phyloP scores from a whole-genome alignment of 2,113 vertebrate genomes.

The Hemichromis elongatus region DNA sequence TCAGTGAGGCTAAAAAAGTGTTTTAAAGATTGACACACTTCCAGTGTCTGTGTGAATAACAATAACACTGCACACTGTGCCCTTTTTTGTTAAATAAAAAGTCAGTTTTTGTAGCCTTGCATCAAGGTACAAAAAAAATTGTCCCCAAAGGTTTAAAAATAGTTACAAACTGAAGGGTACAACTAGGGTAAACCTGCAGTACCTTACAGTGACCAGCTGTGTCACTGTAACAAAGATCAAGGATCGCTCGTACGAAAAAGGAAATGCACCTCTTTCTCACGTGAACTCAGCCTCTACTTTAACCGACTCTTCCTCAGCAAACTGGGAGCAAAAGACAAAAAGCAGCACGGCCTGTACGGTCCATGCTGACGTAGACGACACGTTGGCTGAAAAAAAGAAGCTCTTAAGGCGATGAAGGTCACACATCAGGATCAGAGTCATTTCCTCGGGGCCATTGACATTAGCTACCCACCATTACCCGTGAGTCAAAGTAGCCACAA shows the following conservation, averaged over 20 bases:
- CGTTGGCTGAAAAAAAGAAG: background rate
- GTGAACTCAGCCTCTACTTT: background rate
- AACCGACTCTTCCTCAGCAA: background rate
- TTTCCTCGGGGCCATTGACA: background rate
- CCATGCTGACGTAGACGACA: background rate
- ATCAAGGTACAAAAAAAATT: background rate
- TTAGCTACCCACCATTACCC: background rate
- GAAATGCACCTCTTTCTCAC: background rate
- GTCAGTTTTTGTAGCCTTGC: background rate
- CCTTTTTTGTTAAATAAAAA: rapidly evolving
- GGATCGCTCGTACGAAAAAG: background rate
- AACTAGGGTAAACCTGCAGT: background rate
- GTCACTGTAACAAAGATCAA: background rate
- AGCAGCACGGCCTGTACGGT: too few relatives aligned
- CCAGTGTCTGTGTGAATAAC: background rate
- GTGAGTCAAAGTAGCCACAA: background rate
- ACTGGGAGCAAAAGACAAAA: background rate
- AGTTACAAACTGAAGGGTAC: background rate
- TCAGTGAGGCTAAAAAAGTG: background rate
- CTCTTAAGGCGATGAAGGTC: background rate
- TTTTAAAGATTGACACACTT: background rate
- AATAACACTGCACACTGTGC: background rate
- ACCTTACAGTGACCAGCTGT: background rate
- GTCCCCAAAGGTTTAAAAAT: background rate
- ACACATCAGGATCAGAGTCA: background rate